phyloP scores from a whole-genome alignment of 1,140 invertebrate species.

The Anthonomus grandis region DNA sequence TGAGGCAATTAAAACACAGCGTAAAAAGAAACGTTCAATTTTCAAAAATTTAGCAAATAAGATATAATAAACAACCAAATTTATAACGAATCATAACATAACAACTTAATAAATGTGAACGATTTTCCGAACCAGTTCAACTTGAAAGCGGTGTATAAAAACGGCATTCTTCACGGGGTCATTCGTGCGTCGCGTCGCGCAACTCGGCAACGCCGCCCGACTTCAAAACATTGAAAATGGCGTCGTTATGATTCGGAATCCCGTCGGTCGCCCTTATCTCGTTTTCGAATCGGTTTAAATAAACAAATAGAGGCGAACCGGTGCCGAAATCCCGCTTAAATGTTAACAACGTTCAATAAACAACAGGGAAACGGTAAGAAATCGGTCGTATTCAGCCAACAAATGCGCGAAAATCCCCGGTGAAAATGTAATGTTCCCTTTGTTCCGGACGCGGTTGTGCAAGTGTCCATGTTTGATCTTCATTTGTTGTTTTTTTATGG shows the following conservation, averaged over 20 bases:
- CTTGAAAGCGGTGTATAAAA: neutral
- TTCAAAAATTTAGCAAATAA: too few species aligned
- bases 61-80: too few species aligned
- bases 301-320: conserved; percentile 23
- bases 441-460: conserved; percentile 21
- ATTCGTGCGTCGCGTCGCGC: neutral
- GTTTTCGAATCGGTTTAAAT: conserved; percentile 24
- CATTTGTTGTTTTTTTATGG: conserved; percentile 12
- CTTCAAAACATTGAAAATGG: conserved; percentile 27
- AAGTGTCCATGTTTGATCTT: conserved; percentile 24
- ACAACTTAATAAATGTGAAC: too few species aligned
- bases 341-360: conserved; percentile 15
- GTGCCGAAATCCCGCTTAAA: conserved; percentile 17
- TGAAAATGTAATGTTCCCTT: conserved; percentile 30
- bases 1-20: too few species aligned
- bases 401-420: conserved; percentile 23
- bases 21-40: too few species aligned
- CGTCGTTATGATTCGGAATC: conserved; percentile 20
- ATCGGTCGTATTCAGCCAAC: conserved; percentile 8
- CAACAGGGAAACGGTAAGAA: conserved; percentile 6
- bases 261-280: conserved; percentile 17
- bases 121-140: too few species aligned
- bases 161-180: conserved; percentile 8
- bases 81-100: too few species aligned
- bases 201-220: conserved; percentile 12